A percentile compares a stretch with the other conserved stretches of the same genome.
These are phyloP conservation scores for Acrobasis repandana DNA, from an alignment of 2,888 invertebrate genomes.

Conservation along the genomic window DNA sequence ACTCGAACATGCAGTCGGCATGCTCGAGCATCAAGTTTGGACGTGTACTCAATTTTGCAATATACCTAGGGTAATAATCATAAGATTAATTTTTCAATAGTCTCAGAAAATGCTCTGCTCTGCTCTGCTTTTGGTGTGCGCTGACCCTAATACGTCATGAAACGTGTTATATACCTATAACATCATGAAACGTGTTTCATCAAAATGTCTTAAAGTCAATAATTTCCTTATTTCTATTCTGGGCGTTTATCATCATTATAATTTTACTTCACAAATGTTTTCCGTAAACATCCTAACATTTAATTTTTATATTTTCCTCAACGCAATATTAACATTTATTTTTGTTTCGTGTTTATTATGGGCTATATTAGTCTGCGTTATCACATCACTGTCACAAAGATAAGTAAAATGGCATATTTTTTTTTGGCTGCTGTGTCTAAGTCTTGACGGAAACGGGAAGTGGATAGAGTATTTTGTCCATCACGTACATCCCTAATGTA, in stretches of 20 bases:
- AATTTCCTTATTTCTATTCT: conserved; percentile 7
- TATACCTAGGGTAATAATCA: no score
- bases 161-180: no score
- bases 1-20: no score
- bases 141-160: no score
- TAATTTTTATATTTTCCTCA: neutral
- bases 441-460: neutral
- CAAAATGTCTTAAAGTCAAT: conserved; percentile 5
- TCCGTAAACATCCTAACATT: conserved; percentile 1
- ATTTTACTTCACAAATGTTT: conserved; percentile 8
- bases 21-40: no score
- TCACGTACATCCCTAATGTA: conserved; percentile 8
- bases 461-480: conserved; percentile 6
- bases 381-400: neutral
- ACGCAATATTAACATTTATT: conserved; percentile 4
- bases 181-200: conserved; percentile 1
- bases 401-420: neutral
- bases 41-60: no score
- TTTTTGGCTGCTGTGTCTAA: neutral
- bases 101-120: no score
- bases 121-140: no score
- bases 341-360: neutral
- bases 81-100: no score
- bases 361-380: neutral
- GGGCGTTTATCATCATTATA: conserved; percentile 13